Evolutionary conservation across 2,888 invertebrate genomes (phyloP).

Genomic region (Choristoneura rosaceana): DNA sequence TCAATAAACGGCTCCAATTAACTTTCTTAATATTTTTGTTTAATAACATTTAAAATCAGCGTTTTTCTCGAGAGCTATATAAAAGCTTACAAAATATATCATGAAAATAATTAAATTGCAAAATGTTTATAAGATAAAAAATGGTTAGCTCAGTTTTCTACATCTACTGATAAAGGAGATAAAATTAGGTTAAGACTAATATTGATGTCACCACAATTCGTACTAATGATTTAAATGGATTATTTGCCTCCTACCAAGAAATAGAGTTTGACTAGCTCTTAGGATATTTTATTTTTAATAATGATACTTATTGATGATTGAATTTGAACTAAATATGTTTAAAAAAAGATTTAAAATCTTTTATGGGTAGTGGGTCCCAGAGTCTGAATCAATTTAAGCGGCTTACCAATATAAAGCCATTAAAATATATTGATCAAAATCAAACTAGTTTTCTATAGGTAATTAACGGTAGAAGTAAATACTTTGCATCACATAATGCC

Average conservation of each 20-base stretch:
- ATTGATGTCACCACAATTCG: constrained; percentile 51
- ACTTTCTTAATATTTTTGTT: background rate
- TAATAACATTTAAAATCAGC: background rate
- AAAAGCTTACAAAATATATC: background rate
- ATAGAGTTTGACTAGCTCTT: constrained; percentile 60
- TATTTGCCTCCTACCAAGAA: constrained; percentile 48
- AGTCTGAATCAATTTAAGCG: constrained; percentile 53
- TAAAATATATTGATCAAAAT: constrained; percentile 22
- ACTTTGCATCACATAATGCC: constrained; percentile 33
- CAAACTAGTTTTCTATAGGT: constrained; percentile 28
- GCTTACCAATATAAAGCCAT: constrained; percentile 17
- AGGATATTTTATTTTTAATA: constrained; percentile 45
- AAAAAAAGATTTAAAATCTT: constrained; percentile 7
- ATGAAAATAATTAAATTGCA: background rate
- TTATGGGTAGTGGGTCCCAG: constrained; percentile 50
- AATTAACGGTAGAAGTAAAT: constrained; percentile 5
- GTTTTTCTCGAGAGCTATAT: background rate
- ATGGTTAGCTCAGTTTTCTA: constrained; percentile 19
- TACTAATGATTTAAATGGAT: constrained; percentile 49
- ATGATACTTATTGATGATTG: background rate
- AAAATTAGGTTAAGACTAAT: constrained; percentile 47
- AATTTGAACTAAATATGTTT: constrained; percentile 1
- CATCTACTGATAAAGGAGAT: constrained; percentile 55
- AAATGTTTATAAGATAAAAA: constrained; percentile 1
- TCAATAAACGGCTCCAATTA: background rate